phyloP scores from a whole-genome alignment of 2,888 invertebrate species.

The Zonitis immaculata region DNA sequence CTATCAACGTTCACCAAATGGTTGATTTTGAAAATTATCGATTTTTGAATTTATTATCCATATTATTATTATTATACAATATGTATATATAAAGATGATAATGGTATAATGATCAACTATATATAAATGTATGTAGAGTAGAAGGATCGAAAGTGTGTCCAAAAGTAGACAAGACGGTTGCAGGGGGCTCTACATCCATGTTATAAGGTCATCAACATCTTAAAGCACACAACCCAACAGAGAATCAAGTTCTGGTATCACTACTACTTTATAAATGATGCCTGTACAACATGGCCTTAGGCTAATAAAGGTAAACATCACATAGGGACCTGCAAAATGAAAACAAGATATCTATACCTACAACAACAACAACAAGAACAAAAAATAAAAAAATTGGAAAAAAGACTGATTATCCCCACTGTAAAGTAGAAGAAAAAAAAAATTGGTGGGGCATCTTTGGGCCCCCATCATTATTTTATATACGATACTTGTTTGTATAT shows the following conservation, averaged over 20 bases:
- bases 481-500: background rate
- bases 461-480: background rate
- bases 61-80: slow-evolving; percentile 14
- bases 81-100: slow-evolving; percentile 9
- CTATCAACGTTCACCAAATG: too few species aligned
- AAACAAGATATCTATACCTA: slow-evolving; percentile 39
- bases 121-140: background rate
- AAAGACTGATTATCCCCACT: slow-evolving; percentile 47
- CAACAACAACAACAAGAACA: too few species aligned
- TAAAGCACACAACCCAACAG: slow-evolving; percentile 45
- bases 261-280: slow-evolving; percentile 49
- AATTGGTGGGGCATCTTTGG: background rate
- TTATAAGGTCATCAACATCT: slow-evolving; percentile 49
- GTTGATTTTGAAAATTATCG: too few species aligned
- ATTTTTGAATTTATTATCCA: too few species aligned
- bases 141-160: slow-evolving; percentile 17
- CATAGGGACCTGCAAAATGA: slow-evolving; percentile 49
- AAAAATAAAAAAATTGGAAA: too few species aligned
- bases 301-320: slow-evolving; percentile 47
- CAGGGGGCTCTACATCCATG: slow-evolving; percentile 40
- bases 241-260: slow-evolving; percentile 49
- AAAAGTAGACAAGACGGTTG: slow-evolving; percentile 21
- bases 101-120: background rate
- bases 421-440: too few species aligned
- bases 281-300: slow-evolving; percentile 43